Evolutionary conservation across 2,888 invertebrate species (phyloP).

Genomic region (Orthosia gracilis): DNA sequence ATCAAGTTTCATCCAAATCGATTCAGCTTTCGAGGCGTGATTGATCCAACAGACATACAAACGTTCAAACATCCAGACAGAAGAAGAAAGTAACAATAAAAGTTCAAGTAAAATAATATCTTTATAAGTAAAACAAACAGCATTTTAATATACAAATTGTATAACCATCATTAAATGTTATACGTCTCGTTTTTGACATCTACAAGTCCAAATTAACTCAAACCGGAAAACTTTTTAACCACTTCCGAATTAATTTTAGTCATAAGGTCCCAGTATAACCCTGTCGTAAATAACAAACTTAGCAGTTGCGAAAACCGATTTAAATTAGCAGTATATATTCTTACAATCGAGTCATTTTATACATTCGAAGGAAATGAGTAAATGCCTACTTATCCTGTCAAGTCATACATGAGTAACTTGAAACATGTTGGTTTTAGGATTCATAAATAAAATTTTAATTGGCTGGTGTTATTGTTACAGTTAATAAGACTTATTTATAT

Average conservation of each 20-base stretch:
- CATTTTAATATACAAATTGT: neutral
- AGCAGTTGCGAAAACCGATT: slow-evolving; percentile 20
- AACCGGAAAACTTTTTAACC: neutral
- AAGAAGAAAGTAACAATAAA: too few species aligned
- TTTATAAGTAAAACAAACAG: neutral
- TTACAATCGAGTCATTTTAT: slow-evolving; percentile 14
- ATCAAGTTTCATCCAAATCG: too few species aligned
- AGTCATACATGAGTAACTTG: too few species aligned
- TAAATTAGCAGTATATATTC: slow-evolving; percentile 22
- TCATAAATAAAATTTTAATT: too few species aligned
- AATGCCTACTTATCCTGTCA: slow-evolving; percentile 5
- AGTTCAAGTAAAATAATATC: too few species aligned
- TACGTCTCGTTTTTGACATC: neutral
- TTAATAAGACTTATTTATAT: too few species aligned
- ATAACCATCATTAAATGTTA: slow-evolving; percentile 1
- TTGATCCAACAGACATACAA: too few species aligned
- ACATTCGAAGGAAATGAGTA: slow-evolving; percentile 31
- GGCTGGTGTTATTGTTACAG: too few species aligned
- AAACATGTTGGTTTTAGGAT: too few species aligned
- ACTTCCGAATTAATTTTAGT: slow-evolving; percentile 11
- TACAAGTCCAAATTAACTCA: neutral
- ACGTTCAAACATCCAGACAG: too few species aligned
- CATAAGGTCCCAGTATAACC: neutral
- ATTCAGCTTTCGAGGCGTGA: too few species aligned
- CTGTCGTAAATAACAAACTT: neutral